These are phyloP conservation scores for Platichthys stellatus DNA, from an alignment of 2,113 vertebrate genomes.

Conservation along the genomic window DNA sequence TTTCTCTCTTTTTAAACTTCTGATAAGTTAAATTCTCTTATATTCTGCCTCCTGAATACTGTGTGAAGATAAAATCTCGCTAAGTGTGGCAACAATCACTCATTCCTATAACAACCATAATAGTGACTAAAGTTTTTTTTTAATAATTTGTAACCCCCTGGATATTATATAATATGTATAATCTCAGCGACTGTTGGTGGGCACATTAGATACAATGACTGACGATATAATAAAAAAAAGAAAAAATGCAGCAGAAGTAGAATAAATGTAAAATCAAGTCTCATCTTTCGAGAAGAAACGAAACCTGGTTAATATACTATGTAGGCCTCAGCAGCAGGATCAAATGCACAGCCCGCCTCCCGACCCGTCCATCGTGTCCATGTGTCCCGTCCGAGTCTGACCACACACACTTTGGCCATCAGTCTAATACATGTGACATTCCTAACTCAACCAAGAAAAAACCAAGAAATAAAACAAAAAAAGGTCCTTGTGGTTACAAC, in stretches of 20 bases:
- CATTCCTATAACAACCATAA: constrained; percentile 80
- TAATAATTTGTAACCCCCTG: constrained; percentile 70
- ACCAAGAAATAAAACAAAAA: constrained; percentile 23
- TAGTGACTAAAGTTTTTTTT: constrained; percentile 74
- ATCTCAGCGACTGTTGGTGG: constrained; percentile 78
- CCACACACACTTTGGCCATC: constrained; percentile 24
- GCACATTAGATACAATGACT: constrained; percentile 78
- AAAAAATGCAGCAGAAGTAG: constrained; percentile 75
- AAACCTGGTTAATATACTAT: constrained; percentile 74
- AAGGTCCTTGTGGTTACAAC: constrained; percentile 64
- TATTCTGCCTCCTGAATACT: constrained; percentile 81
- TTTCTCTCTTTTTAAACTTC: constrained; percentile 73
- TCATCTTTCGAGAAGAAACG: constrained; percentile 67
- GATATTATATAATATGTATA: constrained; percentile 78
- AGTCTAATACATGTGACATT: constrained; percentile 42
- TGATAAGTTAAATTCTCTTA: constrained; percentile 71
- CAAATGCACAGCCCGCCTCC: constrained; percentile 42
- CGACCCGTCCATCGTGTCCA: neutral
- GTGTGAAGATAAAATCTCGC: constrained; percentile 78
- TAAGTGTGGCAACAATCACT: constrained; percentile 82
- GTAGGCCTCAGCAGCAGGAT: constrained; percentile 75
- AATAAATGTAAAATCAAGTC: constrained; percentile 74
- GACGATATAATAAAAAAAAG: constrained; percentile 68
- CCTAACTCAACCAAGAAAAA: constrained; percentile 47
- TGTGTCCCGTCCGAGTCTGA: constrained; percentile 24